A percentile compares a stretch with the other conserved stretches of the same genome.
Evolutionary conservation across 2,888 invertebrate species (phyloP).

Genomic region (Eristalis intricaria): DNA sequence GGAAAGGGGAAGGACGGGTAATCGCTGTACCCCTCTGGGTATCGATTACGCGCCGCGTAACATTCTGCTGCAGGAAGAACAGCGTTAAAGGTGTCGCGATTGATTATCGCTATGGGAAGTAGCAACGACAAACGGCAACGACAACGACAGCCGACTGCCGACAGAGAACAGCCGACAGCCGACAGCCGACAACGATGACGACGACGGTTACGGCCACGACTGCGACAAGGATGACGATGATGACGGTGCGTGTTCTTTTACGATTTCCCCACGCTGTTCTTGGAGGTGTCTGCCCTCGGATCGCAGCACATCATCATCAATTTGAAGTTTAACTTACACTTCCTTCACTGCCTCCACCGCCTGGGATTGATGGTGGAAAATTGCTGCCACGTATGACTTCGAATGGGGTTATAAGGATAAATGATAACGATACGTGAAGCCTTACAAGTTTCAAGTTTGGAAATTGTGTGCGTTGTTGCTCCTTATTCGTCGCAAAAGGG

Average conservation of each 20-base stretch:
- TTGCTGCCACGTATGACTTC: conserved; percentile 48
- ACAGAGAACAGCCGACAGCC: background rate
- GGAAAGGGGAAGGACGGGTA: conserved; percentile 41
- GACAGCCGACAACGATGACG: conserved; percentile 4
- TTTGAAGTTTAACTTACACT: conserved; percentile 68
- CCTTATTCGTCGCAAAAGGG: conserved; percentile 1
- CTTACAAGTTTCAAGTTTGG: conserved; percentile 26
- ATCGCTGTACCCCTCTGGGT: conserved; percentile 52
- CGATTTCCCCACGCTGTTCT: conserved; percentile 54
- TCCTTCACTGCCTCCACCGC: conserved; percentile 33
- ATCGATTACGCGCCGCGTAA: conserved; percentile 64
- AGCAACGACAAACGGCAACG: background rate
- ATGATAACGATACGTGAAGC: conserved; percentile 57
- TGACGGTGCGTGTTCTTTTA: conserved; percentile 68
- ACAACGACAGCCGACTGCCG: too few species aligned
- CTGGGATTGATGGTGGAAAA: conserved; percentile 46
- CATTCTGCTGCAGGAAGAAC: conserved; percentile 54
- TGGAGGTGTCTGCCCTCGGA: conserved; percentile 2
- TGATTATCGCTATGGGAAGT: conserved; percentile 66
- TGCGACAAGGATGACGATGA: conserved; percentile 11
- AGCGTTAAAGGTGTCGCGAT: conserved; percentile 66
- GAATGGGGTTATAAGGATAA: conserved; percentile 30
- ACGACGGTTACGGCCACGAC: conserved; percentile 11
- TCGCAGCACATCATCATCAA: conserved; percentile 57
- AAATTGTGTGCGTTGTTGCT: conserved; percentile 39